Evolutionary conservation across 1,140 invertebrate genomes (phyloP).

Genomic region (Diabrotica virgifera): DNA sequence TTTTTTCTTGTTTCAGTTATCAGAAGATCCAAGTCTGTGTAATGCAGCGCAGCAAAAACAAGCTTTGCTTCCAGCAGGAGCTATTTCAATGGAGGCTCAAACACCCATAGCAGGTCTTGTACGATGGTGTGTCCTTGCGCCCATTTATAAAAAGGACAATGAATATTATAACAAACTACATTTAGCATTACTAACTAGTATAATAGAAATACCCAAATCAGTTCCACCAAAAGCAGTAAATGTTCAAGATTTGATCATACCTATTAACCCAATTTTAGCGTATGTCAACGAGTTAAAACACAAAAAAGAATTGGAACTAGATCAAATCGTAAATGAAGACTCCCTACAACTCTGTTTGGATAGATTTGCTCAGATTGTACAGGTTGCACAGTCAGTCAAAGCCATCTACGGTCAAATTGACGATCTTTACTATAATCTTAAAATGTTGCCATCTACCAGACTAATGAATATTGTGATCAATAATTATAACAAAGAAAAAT

Average conservation of each 20-base stretch:
- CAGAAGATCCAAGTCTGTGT: constrained; percentile 64
- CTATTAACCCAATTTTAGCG: constrained; percentile 42
- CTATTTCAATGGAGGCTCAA: constrained; percentile 77
- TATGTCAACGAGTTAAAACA: constrained; percentile 50
- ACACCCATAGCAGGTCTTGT: constrained; percentile 77
- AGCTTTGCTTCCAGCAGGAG: constrained; percentile 66
- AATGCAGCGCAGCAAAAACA: constrained; percentile 68
- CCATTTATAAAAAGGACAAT: constrained; percentile 53
- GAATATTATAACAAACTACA: constrained; percentile 63
- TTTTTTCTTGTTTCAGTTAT: constrained; percentile 49
- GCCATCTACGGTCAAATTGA: constrained; percentile 74
- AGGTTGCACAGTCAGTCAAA: constrained; percentile 67
- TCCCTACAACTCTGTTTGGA: constrained; percentile 60
- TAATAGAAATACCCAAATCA: constrained; percentile 53
- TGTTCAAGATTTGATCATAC: constrained; percentile 55
- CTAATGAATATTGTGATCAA: constrained; percentile 59
- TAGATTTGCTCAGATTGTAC: constrained; percentile 72
- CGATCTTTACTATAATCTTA: constrained; percentile 55
- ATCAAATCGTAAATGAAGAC: constrained; percentile 32
- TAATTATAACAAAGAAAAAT: constrained; percentile 50
- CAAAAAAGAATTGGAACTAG: constrained; percentile 41
- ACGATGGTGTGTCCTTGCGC: constrained; percentile 66
- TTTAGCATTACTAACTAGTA: constrained; percentile 60
- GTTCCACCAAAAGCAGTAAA: constrained; percentile 56
- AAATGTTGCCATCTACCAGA: constrained; percentile 57